These are phyloP conservation scores for Leptinotarsa defecta DNA, from an alignment of 1,140 invertebrate species.

Conservation along the genomic window DNA sequence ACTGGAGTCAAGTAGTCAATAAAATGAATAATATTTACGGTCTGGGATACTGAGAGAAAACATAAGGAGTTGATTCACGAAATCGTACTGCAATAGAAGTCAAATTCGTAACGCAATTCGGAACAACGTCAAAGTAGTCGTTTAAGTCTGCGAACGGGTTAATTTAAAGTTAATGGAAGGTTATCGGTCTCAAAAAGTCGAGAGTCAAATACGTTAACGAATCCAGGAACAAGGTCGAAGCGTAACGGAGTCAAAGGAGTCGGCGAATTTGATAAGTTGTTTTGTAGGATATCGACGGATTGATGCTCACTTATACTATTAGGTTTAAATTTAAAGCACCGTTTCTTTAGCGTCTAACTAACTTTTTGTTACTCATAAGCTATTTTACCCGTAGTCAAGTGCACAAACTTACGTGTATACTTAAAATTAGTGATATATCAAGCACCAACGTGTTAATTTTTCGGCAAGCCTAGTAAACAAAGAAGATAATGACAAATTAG, in stretches of 20 bases:
- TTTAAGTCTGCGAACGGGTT: no score
- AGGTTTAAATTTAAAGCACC: not conserved
- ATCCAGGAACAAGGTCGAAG: not conserved
- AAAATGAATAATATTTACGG: no score
- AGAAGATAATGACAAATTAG: not conserved
- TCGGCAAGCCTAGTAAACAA: constrained; percentile 12
- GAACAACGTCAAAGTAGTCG: no score
- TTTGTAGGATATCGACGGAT: not conserved
- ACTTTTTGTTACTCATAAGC: not conserved
- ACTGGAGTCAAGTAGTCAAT: no score
- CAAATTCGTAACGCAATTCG: no score
- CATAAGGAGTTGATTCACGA: no score
- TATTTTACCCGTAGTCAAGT: constrained; percentile 14
- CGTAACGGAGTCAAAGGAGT: not conserved
- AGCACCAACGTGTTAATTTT: constrained; percentile 19
- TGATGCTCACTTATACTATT: not conserved
- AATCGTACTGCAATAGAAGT: no score
- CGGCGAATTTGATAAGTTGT: not conserved
- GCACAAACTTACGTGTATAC: constrained; percentile 9
- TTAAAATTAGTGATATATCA: constrained; percentile 18
- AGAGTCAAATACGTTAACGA: not conserved
- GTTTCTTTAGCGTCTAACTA: not conserved
- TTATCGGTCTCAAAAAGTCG: no score
- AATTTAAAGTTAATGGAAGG: no score
- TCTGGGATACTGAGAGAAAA: no score